phyloP scores from a whole-genome alignment of 92 coral and sea anemone species.

The Zoanthus sansibaricus region DNA sequence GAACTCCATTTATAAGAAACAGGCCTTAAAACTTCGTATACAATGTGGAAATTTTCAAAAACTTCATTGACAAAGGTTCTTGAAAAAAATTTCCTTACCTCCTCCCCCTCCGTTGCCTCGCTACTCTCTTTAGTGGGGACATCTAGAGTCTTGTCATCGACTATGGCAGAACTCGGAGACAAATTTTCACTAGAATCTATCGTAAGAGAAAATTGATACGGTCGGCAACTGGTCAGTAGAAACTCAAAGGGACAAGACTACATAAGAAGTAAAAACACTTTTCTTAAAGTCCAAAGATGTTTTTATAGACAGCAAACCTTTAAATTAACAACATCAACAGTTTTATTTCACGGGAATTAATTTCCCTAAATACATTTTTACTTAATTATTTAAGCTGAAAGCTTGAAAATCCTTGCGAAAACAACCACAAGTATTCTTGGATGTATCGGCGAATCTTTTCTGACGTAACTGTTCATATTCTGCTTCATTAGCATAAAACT shows the following conservation, averaged over 20 bases:
- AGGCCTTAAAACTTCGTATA: no score
- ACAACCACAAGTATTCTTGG: neutral
- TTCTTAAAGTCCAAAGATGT: no score
- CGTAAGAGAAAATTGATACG: neutral
- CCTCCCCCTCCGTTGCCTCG: neutral
- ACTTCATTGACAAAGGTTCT: no score
- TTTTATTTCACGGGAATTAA: no score
- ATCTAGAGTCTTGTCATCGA: neutral
- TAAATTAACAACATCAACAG: no score
- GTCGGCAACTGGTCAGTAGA: neutral
- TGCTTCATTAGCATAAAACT: no score
- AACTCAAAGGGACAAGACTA: neutral
- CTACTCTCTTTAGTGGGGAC: neutral
- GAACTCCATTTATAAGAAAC: no score
- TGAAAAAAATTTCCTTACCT: neutral
- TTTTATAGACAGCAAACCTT: no score
- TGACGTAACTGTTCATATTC: no score
- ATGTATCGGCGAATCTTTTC: neutral
- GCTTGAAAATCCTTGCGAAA: neutral
- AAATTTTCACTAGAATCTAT: conserved; percentile 5
- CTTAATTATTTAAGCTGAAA: no score
- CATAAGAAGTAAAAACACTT: neutral
- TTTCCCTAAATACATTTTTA: no score
- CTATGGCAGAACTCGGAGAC: conserved; percentile 4
- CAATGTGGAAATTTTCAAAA: no score